These are phyloP conservation scores for Bembecia ichneumoniformis DNA, from an alignment of 2,888 invertebrate species.

Conservation along the genomic window DNA sequence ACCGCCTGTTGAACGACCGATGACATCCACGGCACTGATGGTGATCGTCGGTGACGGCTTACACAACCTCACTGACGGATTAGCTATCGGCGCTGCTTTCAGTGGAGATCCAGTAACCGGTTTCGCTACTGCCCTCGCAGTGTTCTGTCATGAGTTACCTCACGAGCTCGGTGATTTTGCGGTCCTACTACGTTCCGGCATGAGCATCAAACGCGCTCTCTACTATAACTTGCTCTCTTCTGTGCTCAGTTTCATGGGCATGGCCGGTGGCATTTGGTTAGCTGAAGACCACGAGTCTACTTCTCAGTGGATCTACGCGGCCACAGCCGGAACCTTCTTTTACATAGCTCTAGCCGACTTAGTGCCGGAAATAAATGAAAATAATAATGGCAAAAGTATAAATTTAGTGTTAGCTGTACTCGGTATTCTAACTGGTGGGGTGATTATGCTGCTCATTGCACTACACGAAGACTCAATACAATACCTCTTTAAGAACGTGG, in stretches of 20 bases:
- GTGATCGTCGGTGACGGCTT: slow-evolving; percentile 85
- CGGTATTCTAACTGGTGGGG: slow-evolving; percentile 78
- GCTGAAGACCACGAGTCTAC: slow-evolving; percentile 79
- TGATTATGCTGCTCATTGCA: slow-evolving; percentile 82
- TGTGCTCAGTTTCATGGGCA: slow-evolving; percentile 81
- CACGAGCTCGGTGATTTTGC: slow-evolving; percentile 89
- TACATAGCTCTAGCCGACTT: slow-evolving; percentile 86
- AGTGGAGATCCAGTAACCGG: slow-evolving; percentile 80
- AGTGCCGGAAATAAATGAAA: slow-evolving; percentile 75
- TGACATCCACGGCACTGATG: slow-evolving; percentile 82
- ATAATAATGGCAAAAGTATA: slow-evolving; percentile 63
- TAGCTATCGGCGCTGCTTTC: slow-evolving; percentile 86
- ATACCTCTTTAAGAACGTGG: slow-evolving; percentile 59
- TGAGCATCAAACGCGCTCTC: slow-evolving; percentile 79
- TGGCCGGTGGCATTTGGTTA: slow-evolving; percentile 79
- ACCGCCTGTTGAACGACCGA: slow-evolving; percentile 59
- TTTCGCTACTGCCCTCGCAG: slow-evolving; percentile 83
- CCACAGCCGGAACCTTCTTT: slow-evolving; percentile 84
- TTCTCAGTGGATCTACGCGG: slow-evolving; percentile 83
- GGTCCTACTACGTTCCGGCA: slow-evolving; percentile 81
- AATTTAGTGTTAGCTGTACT: slow-evolving; percentile 75
- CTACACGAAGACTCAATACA: slow-evolving; percentile 76
- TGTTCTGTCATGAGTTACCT: slow-evolving; percentile 85
- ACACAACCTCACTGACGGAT: slow-evolving; percentile 84
- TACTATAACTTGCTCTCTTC: slow-evolving; percentile 83